phyloP scores from a whole-genome alignment of 2,113 vertebrate genomes.

The Datnioides undecimradiatus region DNA sequence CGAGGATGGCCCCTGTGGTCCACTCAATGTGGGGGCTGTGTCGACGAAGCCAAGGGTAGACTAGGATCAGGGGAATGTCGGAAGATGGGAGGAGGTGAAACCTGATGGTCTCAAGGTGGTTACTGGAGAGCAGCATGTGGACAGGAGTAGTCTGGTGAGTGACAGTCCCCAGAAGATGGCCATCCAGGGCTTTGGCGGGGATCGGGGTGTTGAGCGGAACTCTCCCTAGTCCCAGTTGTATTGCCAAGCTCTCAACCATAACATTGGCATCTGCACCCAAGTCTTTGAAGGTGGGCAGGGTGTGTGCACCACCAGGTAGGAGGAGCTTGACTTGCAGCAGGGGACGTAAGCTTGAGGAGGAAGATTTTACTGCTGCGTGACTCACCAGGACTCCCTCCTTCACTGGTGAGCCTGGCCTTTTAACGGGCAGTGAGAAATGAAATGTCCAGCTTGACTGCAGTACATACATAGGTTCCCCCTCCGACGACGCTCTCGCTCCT shows the following conservation, averaged over 20 bases:
- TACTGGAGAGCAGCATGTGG: no score
- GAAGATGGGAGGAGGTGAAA: no score
- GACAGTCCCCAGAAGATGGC: no score
- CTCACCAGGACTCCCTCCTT: neutral
- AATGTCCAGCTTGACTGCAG: neutral
- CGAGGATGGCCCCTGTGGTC: no score
- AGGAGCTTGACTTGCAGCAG: neutral
- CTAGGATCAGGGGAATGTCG: no score
- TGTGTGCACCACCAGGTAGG: neutral
- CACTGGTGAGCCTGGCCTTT: neutral
- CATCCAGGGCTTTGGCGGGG: no score
- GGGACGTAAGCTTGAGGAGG: no score
- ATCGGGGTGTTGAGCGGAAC: neutral
- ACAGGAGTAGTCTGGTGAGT: no score
- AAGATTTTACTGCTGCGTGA: neutral
- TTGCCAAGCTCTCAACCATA: neutral
- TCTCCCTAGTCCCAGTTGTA: neutral
- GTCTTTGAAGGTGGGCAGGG: neutral
- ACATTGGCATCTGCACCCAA: neutral
- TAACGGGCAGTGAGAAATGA: neutral
- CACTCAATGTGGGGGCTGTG: no score
- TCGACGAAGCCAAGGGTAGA: no score
- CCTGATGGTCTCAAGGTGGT: no score
- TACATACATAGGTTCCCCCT: neutral
- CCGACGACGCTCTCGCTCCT: accelerated